Evolutionary conservation across 2,888 invertebrate species (phyloP).

Genomic region (Rhimphoctona megacephalus): DNA sequence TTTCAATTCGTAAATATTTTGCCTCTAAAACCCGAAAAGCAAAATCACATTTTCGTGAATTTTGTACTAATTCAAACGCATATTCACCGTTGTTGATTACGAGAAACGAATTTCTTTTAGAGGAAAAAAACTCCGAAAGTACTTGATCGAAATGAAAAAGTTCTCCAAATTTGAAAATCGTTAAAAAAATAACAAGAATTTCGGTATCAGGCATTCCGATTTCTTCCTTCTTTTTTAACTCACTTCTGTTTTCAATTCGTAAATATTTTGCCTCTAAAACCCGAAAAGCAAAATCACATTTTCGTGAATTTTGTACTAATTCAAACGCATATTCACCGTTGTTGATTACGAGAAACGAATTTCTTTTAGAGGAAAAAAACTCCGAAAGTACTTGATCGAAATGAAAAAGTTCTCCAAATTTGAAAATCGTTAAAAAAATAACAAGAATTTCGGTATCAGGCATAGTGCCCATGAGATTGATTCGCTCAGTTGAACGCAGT

Average conservation of each 20-base stretch:
- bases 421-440: not conserved
- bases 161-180: not conserved
- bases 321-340: not conserved
- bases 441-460: not conserved
- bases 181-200: not conserved
- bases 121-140: too few relatives aligned
- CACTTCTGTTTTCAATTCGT: not conserved
- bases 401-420: too few relatives aligned
- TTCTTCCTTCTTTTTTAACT: conserved; percentile 22
- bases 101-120: not conserved
- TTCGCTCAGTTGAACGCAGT: conserved; percentile 35
- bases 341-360: not conserved
- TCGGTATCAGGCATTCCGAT: conserved; percentile 10
- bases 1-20: not conserved
- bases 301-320: not conserved
- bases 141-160: too few relatives aligned
- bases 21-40: not conserved
- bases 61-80: too few relatives aligned
- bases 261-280: not conserved
- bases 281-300: not conserved
- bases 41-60: not conserved
- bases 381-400: too few relatives aligned
- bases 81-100: not conserved
- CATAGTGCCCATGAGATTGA: conserved; percentile 4
- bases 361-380: not conserved